Conservation (phyloP, 1,140 invertebrate genomes). For the Pollicipes pollicipes region DNA sequence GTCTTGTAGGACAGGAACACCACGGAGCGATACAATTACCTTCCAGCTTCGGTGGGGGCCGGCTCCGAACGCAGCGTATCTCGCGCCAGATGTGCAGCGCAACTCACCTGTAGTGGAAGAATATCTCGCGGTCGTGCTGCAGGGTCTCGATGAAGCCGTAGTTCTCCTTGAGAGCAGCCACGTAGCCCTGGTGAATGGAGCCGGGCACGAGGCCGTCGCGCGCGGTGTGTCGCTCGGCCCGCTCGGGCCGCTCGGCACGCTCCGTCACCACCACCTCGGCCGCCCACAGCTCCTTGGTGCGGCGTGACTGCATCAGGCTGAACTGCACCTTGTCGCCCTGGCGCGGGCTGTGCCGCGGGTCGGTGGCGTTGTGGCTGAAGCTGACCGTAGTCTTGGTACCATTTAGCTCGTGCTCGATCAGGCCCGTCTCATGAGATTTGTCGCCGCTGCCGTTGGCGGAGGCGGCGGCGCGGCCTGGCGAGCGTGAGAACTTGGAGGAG, state of each 20-base stretch:
- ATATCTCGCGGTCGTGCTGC: conserved; percentile 85
- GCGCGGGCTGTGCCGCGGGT: neutral
- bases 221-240: neutral
- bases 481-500: conserved; percentile 3
- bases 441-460: conserved; percentile 21
- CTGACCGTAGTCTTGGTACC: conserved; percentile 25
- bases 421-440: conserved; percentile 35
- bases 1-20: neutral
- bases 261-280: conserved; percentile 38
- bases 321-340: conserved; percentile 39
- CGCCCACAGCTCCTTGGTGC: conserved; percentile 57
- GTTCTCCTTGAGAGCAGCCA: conserved; percentile 87
- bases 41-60: too few species aligned
- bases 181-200: conserved; percentile 49
- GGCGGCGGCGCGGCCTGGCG: conserved; percentile 21
- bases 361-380: conserved; percentile 7
- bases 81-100: conserved; percentile 3
- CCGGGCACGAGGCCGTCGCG: neutral
- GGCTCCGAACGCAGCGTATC: too few species aligned
- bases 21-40: neutral
- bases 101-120: conserved; percentile 82
- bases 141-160: conserved; percentile 94
- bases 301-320: conserved; percentile 52
- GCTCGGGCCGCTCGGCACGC: conserved; percentile 3
- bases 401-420: conserved; percentile 51